Evolutionary conservation across 1,140 invertebrate species (phyloP).

Genomic region (Helicoverpa armigera): DNA sequence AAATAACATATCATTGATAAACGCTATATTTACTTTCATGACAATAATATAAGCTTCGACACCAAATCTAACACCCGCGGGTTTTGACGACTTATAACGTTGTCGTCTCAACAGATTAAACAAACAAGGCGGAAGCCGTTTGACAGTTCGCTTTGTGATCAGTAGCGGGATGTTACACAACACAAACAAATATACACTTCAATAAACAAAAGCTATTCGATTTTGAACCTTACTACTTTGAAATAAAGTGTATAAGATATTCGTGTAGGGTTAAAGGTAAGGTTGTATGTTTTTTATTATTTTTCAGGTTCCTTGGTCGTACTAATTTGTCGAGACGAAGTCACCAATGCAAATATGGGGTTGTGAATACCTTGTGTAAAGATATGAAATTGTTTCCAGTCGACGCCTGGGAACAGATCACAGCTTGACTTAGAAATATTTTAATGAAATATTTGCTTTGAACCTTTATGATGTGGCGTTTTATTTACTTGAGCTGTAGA

Average conservation of each 20-base stretch:
- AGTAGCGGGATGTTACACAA: constrained; percentile 57
- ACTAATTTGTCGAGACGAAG: constrained; percentile 80
- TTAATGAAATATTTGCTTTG: constrained; percentile 41
- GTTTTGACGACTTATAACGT: constrained; percentile 69
- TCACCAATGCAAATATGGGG: constrained; percentile 82
- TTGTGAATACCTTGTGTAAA: constrained; percentile 84
- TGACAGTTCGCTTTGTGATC: constrained; percentile 65
- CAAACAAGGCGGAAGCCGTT: constrained; percentile 74
- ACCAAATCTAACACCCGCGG: constrained; percentile 63
- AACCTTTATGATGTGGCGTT: constrained; percentile 1
- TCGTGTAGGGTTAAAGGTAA: background rate
- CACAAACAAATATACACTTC: constrained; percentile 51
- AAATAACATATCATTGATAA: no score
- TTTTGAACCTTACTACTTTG: constrained; percentile 34
- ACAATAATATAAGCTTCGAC: constrained; percentile 1
- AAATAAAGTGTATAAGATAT: background rate
- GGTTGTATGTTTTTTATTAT: constrained; percentile 63
- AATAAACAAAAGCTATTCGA: constrained; percentile 3
- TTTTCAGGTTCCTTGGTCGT: constrained; percentile 67
- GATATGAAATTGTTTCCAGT: constrained; percentile 82
- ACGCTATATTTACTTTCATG: constrained; percentile 17
- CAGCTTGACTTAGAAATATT: constrained; percentile 46
- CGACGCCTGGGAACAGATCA: constrained; percentile 74
- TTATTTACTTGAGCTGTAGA: background rate
- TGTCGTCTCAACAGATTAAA: constrained; percentile 75